These are phyloP conservation scores for Accipiter cooperii DNA, from an alignment of 2,113 vertebrate species.

Conservation along the genomic window DNA sequence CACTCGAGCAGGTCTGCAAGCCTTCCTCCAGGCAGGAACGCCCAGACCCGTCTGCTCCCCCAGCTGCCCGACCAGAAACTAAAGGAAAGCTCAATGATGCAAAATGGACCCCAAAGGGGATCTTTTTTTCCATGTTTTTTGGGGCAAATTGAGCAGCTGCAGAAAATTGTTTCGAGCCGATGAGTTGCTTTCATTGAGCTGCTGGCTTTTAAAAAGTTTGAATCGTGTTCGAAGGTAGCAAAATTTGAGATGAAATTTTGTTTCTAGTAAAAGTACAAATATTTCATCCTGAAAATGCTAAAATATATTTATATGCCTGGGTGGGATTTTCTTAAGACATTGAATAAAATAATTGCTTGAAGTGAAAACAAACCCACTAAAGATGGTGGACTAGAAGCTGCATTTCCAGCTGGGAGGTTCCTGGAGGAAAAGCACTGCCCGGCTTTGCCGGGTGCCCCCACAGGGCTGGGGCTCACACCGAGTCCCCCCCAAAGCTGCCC, in stretches of 20 bases:
- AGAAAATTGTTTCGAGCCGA: accelerated
- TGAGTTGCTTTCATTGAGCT: accelerated
- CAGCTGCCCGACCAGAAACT: background rate
- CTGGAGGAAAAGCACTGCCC: background rate
- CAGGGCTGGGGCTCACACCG: background rate
- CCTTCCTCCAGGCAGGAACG: background rate
- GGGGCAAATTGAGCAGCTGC: background rate
- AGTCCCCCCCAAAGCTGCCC: background rate
- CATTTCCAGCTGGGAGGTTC: background rate
- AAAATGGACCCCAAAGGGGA: background rate
- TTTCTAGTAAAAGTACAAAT: background rate
- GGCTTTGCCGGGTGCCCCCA: background rate
- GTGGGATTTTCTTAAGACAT: background rate
- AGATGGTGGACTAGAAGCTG: background rate
- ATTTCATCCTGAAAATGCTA: background rate
- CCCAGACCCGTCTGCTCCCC: background rate
- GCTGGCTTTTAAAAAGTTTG: background rate
- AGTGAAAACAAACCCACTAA: background rate
- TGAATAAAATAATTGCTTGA: background rate
- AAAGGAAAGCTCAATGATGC: background rate
- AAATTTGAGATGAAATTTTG: background rate
- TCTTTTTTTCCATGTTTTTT: accelerated
- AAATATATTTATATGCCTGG: background rate
- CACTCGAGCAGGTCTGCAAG: background rate
- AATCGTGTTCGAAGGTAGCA: accelerated